A percentile compares a stretch with the other conserved stretches of the same genome.
Evolutionary conservation across 2,888 invertebrate species (phyloP).

Genomic region (Stenodera caucasica): DNA sequence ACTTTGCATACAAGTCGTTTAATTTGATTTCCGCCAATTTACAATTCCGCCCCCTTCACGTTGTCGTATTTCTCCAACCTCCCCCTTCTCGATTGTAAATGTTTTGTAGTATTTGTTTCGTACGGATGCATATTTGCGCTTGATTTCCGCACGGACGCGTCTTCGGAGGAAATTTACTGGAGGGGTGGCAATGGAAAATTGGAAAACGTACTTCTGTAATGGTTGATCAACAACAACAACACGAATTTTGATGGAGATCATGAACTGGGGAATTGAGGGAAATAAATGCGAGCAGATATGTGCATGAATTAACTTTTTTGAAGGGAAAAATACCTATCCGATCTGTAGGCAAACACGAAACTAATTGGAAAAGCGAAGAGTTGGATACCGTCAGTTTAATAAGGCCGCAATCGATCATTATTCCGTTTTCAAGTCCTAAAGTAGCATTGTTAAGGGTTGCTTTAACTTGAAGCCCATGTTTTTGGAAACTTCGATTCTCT

Average conservation of each 20-base stretch:
- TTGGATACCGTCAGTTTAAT: not conserved
- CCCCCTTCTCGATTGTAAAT: too few species aligned
- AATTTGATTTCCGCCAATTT: constrained; percentile 40
- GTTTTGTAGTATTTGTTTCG: not conserved
- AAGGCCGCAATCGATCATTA: not conserved
- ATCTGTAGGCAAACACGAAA: constrained; percentile 5
- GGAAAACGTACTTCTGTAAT: constrained; percentile 1
- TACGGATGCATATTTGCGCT: constrained; percentile 1
- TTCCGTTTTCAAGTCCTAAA: too few species aligned
- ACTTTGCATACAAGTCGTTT: constrained; percentile 42
- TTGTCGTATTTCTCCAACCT: too few species aligned
- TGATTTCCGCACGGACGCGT: constrained; percentile 5
- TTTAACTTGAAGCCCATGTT: too few species aligned
- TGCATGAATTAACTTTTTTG: too few species aligned
- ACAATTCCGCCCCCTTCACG: constrained; percentile 21
- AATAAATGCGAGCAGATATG: not conserved
- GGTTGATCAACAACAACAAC: not conserved
- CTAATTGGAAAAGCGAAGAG: not conserved
- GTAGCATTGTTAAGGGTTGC: too few species aligned
- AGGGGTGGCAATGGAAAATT: not conserved
- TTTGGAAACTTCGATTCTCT: too few species aligned
- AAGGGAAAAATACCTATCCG: not conserved
- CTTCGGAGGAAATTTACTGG: not conserved
- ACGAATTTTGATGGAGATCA: not conserved
- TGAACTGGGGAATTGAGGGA: not conserved